Percentiles rank a stretch among this genome's conserved stretches.
Conservation (phyloP, 2,888 invertebrate genomes). For the Chrysolina haemoptera region DNA sequence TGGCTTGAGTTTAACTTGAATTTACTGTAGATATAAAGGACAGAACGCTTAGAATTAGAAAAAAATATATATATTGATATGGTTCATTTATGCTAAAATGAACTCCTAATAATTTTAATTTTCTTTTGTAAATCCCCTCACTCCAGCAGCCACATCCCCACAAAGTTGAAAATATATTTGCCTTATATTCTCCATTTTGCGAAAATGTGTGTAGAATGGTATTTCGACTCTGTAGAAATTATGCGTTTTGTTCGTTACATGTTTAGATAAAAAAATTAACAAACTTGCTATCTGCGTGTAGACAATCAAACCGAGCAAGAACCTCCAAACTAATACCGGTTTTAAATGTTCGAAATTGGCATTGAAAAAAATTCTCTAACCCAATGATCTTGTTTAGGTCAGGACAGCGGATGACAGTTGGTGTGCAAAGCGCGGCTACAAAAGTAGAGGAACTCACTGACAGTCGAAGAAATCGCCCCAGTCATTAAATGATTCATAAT, state of each 20-base stretch:
- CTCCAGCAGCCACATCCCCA: too few species aligned
- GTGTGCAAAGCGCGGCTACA: background rate
- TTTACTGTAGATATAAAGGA: too few species aligned
- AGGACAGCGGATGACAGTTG: constrained; percentile 1
- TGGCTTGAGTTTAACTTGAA: too few species aligned
- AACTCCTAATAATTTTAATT: too few species aligned
- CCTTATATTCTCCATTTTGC: too few species aligned
- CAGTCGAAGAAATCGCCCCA: background rate
- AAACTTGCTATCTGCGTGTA: background rate
- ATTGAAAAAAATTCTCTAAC: background rate
- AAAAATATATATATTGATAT: too few species aligned
- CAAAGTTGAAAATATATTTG: too few species aligned
- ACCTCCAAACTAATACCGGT: constrained; percentile 13
- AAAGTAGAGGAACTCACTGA: background rate
- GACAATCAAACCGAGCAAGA: background rate
- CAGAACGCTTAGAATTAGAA: too few species aligned
- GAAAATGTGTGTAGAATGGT: too few species aligned
- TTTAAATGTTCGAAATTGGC: background rate
- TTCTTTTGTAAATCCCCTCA: too few species aligned
- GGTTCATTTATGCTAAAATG: too few species aligned
- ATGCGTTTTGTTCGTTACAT: background rate
- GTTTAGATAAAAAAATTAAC: background rate
- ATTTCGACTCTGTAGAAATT: background rate
- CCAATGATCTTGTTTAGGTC: constrained; percentile 2
- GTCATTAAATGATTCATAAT: constrained; percentile 1